Base-by-base conservation (phyloP, 1,140 invertebrate species). In the Acromyrmex charruanus region DNA sequence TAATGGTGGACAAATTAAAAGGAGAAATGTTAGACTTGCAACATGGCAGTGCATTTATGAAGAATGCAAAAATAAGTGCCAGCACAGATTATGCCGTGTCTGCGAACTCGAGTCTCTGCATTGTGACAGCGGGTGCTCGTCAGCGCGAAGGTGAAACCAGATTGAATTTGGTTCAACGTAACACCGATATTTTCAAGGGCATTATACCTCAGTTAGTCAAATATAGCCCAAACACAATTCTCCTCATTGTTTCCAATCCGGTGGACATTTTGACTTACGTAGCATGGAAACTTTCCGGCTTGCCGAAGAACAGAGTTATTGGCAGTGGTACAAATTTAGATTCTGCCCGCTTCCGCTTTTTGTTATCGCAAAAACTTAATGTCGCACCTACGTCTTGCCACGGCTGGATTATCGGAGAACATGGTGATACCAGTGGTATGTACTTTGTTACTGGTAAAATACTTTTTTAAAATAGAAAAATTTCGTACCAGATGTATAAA, bases 301-400 rank as follows among this genome's bases (percentile, higher is more conserved):
- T 99, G 86, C 98, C 98, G 16, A 97, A 97, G 92, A 96, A 98
- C 92, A 96, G 97, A 55, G 98, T 99, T 10, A 97, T 99, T 91
- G 98, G 98, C 25, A 98, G 98, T 59, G 98, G 98, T 25, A 99
- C 98, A 7, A 99, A 99, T 95, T 95, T 99, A 61, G 98, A 99
- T 94, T 98, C 98, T 0, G 98, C 98, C 0, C 95, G 98, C 61
- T 99, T 99, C 95, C 96, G 98, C n/a, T 99, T 98, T 95, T 95
- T 98, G 21, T 96, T 99, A 68, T 98, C 98, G 0, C 97, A 99
- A 93, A 97, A 96, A 91, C 95, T 99, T 35, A 96, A 96, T 69
- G 96, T 99, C 55, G 97, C 98, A 0, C 97, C 98, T 3, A 97
- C 97, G 12, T 98, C 97, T 90, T 97, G 97, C 90, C 98, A 99